Evolutionary conservation across 2,797 vertebrate genomes (phyloP), one percentile per base, ranked within the genome.

Genomic region (Sebastes diaconus): DNA sequence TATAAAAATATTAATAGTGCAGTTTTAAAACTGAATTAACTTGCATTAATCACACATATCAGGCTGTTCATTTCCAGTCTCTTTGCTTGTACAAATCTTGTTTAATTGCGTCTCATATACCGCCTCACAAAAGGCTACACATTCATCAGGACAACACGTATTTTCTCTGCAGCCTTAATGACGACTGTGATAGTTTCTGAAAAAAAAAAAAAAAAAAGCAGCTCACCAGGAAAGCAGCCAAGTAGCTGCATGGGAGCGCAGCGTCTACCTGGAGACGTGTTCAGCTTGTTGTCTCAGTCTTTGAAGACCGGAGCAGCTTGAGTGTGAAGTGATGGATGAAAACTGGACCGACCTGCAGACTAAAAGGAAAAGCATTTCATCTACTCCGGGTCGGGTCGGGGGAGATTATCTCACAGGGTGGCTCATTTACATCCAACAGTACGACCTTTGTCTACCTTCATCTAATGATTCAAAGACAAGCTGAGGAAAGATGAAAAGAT

Each of bases 181-280:
- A 34, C 0, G 20, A 50, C 67, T 77, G 34, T 66, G 60, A 71
- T 63, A 14, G 59, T 55, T 65, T 42, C 0, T n/a, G 34, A 12
- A 2, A 36, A 0, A 5, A 36, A 36, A 36, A 36, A 34, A 36
- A 50, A 16, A 39, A 60, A 16, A 16, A 42, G 39, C 13, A 81
- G 61, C 52, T 66, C 20, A 5, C 30, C 42, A 67, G 67, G 25
- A 77, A 75, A 67, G 16, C 16, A 79, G 63, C 72, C 68, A 69
- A 73, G 65, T 20, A 65, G 36, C 68, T 79, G 75, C 68, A 52
- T 32, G 55, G 54, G 68, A 66, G 59, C 18, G 1, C 57, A 58
- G 64, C 46, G 3, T 73, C 64, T 70, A 81, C 79, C 65, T 76
- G 75, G 34, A 84, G 72, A 81, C 54, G 52, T 63, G 46, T 72